A percentile compares a stretch with the other conserved stretches of the same genome.
Conservation (phyloP, 30 jellyfish, hydroid and myxozoan species). For the Phacellophora camtschatica region DNA sequence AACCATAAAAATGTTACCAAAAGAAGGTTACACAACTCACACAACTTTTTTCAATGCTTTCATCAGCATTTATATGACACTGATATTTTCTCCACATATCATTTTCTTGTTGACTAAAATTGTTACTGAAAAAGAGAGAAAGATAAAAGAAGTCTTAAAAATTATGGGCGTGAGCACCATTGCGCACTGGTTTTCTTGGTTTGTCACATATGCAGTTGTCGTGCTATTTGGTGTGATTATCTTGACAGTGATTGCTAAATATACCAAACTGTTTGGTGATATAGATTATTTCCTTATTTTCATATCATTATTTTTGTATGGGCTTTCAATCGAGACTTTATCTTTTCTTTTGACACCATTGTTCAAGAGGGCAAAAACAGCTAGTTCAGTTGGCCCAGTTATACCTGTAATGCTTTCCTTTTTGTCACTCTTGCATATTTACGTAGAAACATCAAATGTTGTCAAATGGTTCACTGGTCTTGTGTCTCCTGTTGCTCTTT, state of each 20-base stretch:
- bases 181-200: conserved; percentile 88
- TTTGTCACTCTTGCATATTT: conserved; percentile 68
- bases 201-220: conserved; percentile 80
- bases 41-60: conserved; percentile 45
- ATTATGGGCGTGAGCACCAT: conserved; percentile 85
- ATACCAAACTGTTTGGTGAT: conserved; percentile 69
- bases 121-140: conserved; percentile 88
- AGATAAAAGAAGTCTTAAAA: conserved; percentile 86
- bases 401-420: conserved; percentile 58
- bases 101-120: conserved; percentile 72
- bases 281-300: conserved; percentile 77
- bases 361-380: conserved; percentile 71
- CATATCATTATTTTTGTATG: conserved; percentile 69
- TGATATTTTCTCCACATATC: conserved; percentile 87
- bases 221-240: conserved; percentile 71
- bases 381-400: conserved; percentile 85
- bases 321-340: conserved; percentile 79
- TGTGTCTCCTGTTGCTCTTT: conserved; percentile 88
- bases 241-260: conserved; percentile 49
- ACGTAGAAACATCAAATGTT: conserved; percentile 77
- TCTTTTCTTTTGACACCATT: conserved; percentile 79
- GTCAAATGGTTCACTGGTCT: conserved; percentile 91
- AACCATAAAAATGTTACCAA: conserved; percentile 76
- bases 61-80: conserved; percentile 80
- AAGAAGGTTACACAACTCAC: conserved; percentile 66